Base-by-base conservation (phyloP, 2,797 vertebrate species). In the Esox lucius region DNA sequence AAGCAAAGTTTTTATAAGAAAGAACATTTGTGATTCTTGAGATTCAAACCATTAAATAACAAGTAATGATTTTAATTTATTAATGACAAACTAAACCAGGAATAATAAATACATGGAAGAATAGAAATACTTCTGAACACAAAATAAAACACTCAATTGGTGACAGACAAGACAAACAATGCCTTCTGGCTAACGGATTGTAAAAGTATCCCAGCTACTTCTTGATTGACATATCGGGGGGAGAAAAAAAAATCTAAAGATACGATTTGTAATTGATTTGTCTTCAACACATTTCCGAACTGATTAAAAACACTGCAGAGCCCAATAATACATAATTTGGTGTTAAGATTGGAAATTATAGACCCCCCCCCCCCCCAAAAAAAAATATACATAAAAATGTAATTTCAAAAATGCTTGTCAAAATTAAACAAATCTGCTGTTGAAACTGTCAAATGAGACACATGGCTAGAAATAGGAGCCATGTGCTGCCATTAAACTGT, bases 1-100 rank as follows among this genome's bases (percentile, higher is more conserved):
- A 56, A n/a, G n/a, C n/a, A n/a, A n/a, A n/a, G n/a, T n/a, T 56
- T 62, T 35, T 61, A 67, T 33, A 1, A 17, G 28, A 4, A 39
- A 74, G n/a, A 15, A 7, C n/a, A 35, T 48, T 53, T 3, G n/a
- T 64, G 16, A 24, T 46, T 33, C 12, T 16, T 56, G 22, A 61
- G n/a, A 28, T 24, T 9, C 24, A 76, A 48, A 65, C 7, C n/a
- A 73, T 19, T 4, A 61, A 73, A 78, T 78, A 68, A 28, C 26
- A 84, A 51, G 49, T 86, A 86, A 88, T 89, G 83, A 92, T 89
- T 88, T 91, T 49, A 86, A 94, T 94, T 94, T 94, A 94, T 94
- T 94, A 83, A 90, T 91, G 89, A 93, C 86, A 90, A 82, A 87
- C 87, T 88, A 91, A 91, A 88, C 82, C 83, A 86, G 83, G 92